Evolutionary conservation across 2,888 invertebrate genomes (phyloP).

Genomic region (Rapana venosa): DNA sequence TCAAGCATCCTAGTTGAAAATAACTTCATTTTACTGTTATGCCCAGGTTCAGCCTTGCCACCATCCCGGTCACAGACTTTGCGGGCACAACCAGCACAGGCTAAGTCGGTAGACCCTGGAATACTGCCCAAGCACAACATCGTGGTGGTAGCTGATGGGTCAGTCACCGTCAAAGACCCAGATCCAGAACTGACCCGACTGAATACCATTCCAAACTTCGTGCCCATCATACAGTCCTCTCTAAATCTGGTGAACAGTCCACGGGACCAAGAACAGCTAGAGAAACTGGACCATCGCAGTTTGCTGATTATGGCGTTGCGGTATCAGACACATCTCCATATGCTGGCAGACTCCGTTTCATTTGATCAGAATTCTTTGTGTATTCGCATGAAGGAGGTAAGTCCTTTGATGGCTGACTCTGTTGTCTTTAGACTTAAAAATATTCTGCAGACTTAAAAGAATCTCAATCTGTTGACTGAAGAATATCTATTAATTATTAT

Average conservation of each 20-base stretch:
- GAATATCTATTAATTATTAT: no score
- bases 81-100: background rate
- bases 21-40: background rate
- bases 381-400: constrained; percentile 87
- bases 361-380: constrained; percentile 88
- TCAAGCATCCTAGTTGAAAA: background rate
- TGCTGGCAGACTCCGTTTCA: constrained; percentile 89
- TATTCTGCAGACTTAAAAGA: no score
- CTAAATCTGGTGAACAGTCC: constrained; percentile 85
- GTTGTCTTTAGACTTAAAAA: no score
- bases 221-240: constrained; percentile 94
- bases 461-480: no score
- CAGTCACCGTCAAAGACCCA: constrained; percentile 59
- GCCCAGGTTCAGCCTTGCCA: background rate
- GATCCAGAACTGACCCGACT: constrained; percentile 74
- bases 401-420: background rate
- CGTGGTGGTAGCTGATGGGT: constrained; percentile 72
- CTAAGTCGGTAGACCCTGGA: constrained; percentile 44
- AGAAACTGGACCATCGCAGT: constrained; percentile 85
- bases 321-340: constrained; percentile 90
- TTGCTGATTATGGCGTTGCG: constrained; percentile 85
- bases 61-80: background rate
- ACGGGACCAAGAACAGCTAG: constrained; percentile 86
- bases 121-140: constrained; percentile 71
- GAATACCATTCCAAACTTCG: constrained; percentile 88